phyloP scores from a whole-genome alignment of 2,797 vertebrate genomes.

The Silurus lanzhouensis region DNA sequence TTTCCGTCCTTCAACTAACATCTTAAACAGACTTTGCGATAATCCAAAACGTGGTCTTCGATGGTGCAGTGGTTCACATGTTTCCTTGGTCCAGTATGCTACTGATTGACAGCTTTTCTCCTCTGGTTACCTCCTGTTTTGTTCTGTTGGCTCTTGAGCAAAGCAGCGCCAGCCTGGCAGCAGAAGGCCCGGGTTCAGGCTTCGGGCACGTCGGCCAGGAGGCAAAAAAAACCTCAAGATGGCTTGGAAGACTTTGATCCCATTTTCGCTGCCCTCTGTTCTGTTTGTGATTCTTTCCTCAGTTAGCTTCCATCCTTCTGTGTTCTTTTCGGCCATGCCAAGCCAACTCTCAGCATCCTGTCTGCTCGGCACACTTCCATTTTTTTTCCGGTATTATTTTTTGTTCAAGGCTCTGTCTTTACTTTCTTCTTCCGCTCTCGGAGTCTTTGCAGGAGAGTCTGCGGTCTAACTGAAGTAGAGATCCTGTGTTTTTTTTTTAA shows the following conservation, averaged over 20 bases:
- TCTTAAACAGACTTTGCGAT: no score
- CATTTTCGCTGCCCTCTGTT: slow-evolving; percentile 38
- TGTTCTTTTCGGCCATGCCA: slow-evolving; percentile 39
- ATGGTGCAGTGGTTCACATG: not conserved
- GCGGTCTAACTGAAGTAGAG: slow-evolving; percentile 27
- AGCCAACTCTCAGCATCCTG: slow-evolving; percentile 35
- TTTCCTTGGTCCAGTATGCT: not conserved
- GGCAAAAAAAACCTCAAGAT: not conserved
- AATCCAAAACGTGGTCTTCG: no score
- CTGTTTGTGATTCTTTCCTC: slow-evolving; percentile 48
- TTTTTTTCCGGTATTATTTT: slow-evolving; percentile 20
- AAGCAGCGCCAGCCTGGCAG: slow-evolving; percentile 7
- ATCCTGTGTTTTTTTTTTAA: slow-evolving; percentile 30
- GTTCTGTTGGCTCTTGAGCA: slow-evolving; percentile 26
- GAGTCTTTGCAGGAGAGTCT: slow-evolving; percentile 33
- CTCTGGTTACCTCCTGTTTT: slow-evolving; percentile 18
- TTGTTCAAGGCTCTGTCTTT: slow-evolving; percentile 27
- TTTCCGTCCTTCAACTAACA: no score
- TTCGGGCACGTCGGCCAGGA: slow-evolving; percentile 7
- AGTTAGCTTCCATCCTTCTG: slow-evolving; percentile 34
- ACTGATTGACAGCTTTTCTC: slow-evolving; percentile 27
- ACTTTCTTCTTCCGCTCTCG: slow-evolving; percentile 24
- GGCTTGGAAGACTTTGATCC: slow-evolving; percentile 35
- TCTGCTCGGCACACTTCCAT: slow-evolving; percentile 22
- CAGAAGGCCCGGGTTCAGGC: slow-evolving; percentile 41